Percentiles rank a stretch among this genome's conserved stretches.
Evolutionary conservation across 2,888 invertebrate species (phyloP).

Genomic region (Nezara viridula): DNA sequence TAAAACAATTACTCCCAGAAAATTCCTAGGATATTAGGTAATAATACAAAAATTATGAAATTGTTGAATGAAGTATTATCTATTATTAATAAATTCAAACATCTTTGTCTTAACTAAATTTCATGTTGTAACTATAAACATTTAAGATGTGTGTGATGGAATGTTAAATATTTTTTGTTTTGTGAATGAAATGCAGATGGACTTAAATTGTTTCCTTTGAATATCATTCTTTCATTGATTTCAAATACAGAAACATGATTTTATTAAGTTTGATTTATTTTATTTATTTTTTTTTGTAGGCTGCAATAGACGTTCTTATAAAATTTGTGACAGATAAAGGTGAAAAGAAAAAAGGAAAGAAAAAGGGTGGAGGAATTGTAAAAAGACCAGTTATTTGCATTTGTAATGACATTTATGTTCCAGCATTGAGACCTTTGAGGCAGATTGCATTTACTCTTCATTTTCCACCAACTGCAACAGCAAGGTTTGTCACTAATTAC

Average conservation of each 20-base stretch:
- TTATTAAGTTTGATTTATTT: no score
- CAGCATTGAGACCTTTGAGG: conserved; percentile 85
- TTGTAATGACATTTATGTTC: conserved; percentile 94
- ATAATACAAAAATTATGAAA: background rate
- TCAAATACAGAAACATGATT: background rate
- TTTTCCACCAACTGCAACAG: conserved; percentile 73
- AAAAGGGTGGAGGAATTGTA: conserved; percentile 72
- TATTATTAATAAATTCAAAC: background rate
- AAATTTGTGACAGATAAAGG: conserved; percentile 80
- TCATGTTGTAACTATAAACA: background rate
- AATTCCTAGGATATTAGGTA: background rate
- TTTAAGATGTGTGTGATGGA: background rate
- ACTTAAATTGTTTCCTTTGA: background rate
- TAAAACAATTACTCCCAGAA: background rate
- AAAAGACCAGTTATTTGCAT: conserved; percentile 95
- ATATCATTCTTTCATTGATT: background rate
- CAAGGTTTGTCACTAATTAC: conserved; percentile 68
- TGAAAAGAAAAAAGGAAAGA: conserved; percentile 71
- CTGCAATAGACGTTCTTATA: conserved; percentile 88
- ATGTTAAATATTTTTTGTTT: conserved; percentile 1
- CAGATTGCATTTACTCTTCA: conserved; percentile 83
- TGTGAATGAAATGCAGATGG: background rate
- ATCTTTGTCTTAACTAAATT: background rate
- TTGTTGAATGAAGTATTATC: background rate
- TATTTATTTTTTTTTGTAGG: conserved; percentile 69